phyloP scores from a whole-genome alignment of 2,888 invertebrate species.

The Thymelicus sylvestris region DNA sequence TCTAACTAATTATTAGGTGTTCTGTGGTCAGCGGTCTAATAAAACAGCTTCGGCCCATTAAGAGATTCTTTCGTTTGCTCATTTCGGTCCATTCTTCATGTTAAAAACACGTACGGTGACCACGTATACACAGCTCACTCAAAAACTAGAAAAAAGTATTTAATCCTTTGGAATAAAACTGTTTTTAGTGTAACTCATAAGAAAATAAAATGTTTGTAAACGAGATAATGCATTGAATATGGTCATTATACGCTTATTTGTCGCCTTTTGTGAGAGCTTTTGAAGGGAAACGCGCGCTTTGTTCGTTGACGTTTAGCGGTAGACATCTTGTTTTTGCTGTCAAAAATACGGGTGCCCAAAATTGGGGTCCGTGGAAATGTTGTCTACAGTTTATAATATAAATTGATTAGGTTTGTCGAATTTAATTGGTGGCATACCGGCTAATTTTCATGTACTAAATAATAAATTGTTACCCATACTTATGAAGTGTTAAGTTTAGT shows the following conservation, averaged over 20 bases:
- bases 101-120: conserved; percentile 41
- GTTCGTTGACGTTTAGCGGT: conserved; percentile 71
- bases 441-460: too few relatives aligned
- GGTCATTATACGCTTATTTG: conserved; percentile 81
- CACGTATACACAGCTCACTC: neutral
- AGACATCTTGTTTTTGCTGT: conserved; percentile 76
- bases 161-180: conserved; percentile 9
- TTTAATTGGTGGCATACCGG: neutral
- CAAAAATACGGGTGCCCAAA: conserved; percentile 54
- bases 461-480: too few relatives aligned
- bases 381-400: neutral
- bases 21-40: conserved; percentile 37
- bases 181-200: neutral
- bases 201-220: conserved; percentile 44
- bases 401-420: neutral
- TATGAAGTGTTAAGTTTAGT: too few relatives aligned
- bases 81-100: conserved; percentile 62
- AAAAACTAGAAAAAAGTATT: neutral
- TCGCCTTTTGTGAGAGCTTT: conserved; percentile 64
- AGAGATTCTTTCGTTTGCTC: conserved; percentile 59
- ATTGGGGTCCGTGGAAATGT: conserved; percentile 49
- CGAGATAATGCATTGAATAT: conserved; percentile 68
- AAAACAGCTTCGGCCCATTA: conserved; percentile 47
- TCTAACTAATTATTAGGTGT: too few relatives aligned
- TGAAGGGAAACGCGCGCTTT: conserved; percentile 61